Conservation (phyloP, 2,113 vertebrate genomes). For the Cephalopterus ornatus region DNA sequence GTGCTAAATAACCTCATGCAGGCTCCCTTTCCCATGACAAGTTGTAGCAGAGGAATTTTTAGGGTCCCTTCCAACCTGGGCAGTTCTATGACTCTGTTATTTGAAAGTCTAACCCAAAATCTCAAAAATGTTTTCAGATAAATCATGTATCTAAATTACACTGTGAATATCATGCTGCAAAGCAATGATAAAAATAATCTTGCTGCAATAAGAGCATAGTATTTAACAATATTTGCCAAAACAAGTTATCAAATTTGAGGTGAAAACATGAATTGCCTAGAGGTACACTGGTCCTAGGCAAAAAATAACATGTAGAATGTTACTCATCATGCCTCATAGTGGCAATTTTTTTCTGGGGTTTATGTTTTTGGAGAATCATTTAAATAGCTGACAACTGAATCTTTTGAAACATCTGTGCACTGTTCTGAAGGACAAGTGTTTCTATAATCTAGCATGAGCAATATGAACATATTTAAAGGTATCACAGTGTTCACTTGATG, state of each 20-base stretch:
- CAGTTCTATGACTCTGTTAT: neutral
- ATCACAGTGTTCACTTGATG: neutral
- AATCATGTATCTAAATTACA: neutral
- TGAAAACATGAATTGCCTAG: neutral
- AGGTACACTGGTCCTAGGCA: neutral
- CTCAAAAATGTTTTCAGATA: neutral
- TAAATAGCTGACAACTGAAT: neutral
- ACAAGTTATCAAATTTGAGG: neutral
- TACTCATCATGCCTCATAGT: neutral
- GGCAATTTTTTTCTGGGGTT: neutral
- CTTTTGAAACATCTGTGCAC: neutral
- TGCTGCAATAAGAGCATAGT: neutral
- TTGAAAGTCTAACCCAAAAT: neutral
- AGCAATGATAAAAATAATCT: neutral
- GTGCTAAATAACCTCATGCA: neutral
- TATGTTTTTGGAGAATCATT: neutral
- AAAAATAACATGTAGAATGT: neutral
- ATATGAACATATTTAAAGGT: neutral
- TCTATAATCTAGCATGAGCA: neutral
- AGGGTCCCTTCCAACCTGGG: neutral
- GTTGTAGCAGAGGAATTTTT: neutral
- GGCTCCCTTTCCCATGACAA: neutral
- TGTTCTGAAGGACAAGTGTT: neutral
- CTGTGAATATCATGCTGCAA: neutral
- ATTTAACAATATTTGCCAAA: neutral